Base-by-base conservation (phyloP, 2,113 vertebrate species). In the Cervus canadensis region DNA sequence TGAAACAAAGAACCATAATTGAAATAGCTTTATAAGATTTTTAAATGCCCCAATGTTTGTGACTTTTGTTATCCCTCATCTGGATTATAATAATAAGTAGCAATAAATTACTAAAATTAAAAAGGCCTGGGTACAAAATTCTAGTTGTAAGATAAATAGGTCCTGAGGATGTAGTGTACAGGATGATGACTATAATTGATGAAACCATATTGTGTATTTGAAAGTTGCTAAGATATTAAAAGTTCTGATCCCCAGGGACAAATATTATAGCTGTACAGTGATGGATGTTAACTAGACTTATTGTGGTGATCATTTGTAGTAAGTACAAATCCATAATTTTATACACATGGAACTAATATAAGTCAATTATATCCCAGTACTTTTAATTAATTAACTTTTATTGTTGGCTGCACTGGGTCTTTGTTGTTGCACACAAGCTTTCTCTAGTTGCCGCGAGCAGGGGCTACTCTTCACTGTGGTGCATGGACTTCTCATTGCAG, bases 61-160 rank as follows among this genome's bases (percentile, higher is more conserved):
- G 26, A 95, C 60, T 88, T 90, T 83, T 59, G 6, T 94, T 84
- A 79, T 52, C 15, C 19, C 50, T 89, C 57, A 76, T 50, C 19
- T 50, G 19, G 79, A 95, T 91, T 78, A 43, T 33, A 92, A n/a
- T 76, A 59, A 82, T 54, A 86, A 71, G 60, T 74, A 95, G 25
- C 36, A 94, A 94, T 76, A 82, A 94, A 67, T 33, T 76, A 89
- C 82, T 94, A 86, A 81, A 94, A 79, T 94, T 25, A 57, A 67
- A 86, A 90, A 87, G 57, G 28, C 56, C 59, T 85, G 26, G 54
- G 36, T 76, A 91, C 6, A 52, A 89, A 74, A 43, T 50, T 84
- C 25, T 33, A 90, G 43, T 76, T 95, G 59, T 50, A 92, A 57
- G 59, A 52, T 43, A 62, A 33, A 33, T 79, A 87, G 64, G 57